phyloP scores from a whole-genome alignment of 2,797 vertebrate genomes.

The Muscicapa comitata region DNA sequence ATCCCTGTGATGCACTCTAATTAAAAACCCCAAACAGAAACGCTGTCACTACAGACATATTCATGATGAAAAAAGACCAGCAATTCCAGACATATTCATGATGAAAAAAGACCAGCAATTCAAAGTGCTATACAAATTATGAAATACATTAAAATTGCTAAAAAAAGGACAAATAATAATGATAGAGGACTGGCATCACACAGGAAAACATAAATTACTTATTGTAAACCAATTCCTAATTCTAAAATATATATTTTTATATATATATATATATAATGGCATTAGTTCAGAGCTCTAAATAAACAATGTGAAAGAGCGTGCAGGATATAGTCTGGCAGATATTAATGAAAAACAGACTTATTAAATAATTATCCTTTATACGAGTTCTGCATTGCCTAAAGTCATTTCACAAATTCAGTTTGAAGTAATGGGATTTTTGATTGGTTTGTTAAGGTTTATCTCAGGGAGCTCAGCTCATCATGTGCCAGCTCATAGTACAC shows the following conservation, averaged over 20 bases:
- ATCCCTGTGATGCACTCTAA: rapidly evolving
- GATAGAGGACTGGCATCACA: not conserved
- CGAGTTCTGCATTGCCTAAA: not conserved
- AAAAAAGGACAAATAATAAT: not conserved
- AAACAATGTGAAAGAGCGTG: not conserved
- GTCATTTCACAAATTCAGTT: not conserved
- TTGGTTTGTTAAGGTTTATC: not conserved
- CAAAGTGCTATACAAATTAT: not conserved
- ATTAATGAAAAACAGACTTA: not conserved
- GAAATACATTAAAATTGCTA: not conserved
- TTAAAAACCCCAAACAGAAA: not conserved
- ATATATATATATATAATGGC: not conserved
- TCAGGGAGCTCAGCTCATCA: not conserved
- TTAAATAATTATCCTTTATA: not conserved
- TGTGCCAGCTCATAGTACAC: not conserved
- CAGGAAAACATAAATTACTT: not conserved
- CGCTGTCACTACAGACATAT: rapidly evolving
- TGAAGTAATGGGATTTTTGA: not conserved
- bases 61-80: not conserved
- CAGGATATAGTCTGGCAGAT: not conserved
- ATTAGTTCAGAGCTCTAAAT: not conserved
- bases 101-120: not conserved
- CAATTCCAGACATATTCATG: too few relatives aligned
- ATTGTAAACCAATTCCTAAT: not conserved
- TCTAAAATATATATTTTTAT: not conserved